Base-by-base conservation (phyloP, 2,113 vertebrate genomes). In the Tamias sibiricus region DNA sequence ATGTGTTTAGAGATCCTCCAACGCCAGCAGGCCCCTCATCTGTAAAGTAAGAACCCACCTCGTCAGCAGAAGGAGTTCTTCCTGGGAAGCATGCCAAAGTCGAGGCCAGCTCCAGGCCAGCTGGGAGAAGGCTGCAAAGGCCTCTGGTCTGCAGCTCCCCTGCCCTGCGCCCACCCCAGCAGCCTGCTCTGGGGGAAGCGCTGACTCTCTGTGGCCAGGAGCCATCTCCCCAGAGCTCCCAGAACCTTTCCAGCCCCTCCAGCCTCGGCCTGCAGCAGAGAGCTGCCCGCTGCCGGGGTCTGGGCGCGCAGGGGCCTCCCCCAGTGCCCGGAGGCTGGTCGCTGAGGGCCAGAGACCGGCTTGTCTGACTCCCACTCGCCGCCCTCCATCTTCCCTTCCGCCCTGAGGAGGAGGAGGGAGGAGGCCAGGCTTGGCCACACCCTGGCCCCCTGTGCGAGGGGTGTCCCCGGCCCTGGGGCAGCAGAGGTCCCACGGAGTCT, bases 371-470 rank as follows among this genome's bases (percentile, higher is more conserved):
- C n/a, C n/a, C n/a, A n/a, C 17, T 57, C 37, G 24, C 10, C 16
- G 14, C 6, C 24, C 4, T 4, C 74, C 6, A 8, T 44, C 76
- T 17, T 20, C 42, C 42, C 10, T 76, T 80, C 8, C 30, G 44
- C 8, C 32, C 24, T 12, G 11, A 32, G 14, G 5, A 20, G 26
- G 87, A 74, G 0, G 19, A 44, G 17, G 3, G 57, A 22, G 12
- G 1, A 8, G 40, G 37, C 75, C 12, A 2, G 80, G 6, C 17
- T 49, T 0, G 22, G 22, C 32, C 6, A 11, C 3, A 0, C 0
- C 62, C 71, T 1, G 1, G 2, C 44, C 22, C 20, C 32, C 0
- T 1, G 1, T 44, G 28, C 26, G n/a, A 0, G 4, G 28, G 59
- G 1, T 12, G 11, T 28, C 6, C 4, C 12, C 1, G 37, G 64